phyloP scores from a whole-genome alignment of 1,140 invertebrate species.

The Tachypleus tridentatus region DNA sequence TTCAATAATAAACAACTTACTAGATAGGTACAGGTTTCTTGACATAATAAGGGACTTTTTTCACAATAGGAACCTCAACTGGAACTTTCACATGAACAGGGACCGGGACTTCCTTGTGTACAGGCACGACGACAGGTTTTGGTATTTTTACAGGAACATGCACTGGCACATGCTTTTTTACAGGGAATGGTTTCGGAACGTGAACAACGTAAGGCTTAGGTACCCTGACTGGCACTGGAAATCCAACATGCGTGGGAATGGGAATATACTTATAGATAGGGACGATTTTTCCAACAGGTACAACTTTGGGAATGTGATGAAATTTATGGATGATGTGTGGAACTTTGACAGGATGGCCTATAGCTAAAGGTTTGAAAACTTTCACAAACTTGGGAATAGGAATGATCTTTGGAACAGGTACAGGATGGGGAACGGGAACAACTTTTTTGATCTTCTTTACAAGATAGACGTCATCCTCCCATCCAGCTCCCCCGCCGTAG shows the following conservation, averaged over 20 bases:
- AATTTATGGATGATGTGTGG: slow-evolving; percentile 12
- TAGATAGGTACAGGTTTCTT: slow-evolving; percentile 18
- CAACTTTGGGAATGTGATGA: slow-evolving; percentile 4
- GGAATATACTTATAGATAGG: slow-evolving; percentile 29
- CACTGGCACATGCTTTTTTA: slow-evolving; percentile 26
- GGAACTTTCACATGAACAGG: slow-evolving; percentile 16
- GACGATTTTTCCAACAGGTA: slow-evolving; percentile 15
- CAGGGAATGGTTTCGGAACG: slow-evolving; percentile 25
- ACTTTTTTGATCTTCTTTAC: too few species aligned
- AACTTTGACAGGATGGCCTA: slow-evolving; percentile 23
- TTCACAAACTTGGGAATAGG: slow-evolving; percentile 26
- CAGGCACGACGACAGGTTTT: slow-evolving; percentile 16
- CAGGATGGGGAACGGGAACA: slow-evolving; percentile 25
- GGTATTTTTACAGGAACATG: slow-evolving; percentile 23
- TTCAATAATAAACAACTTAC: slow-evolving; percentile 12
- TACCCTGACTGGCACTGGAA: slow-evolving; percentile 22
- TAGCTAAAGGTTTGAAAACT: slow-evolving; percentile 23
- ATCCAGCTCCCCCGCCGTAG: too few species aligned
- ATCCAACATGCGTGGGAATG: slow-evolving; percentile 26
- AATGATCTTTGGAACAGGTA: slow-evolving; percentile 28
- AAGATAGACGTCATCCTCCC: too few species aligned
- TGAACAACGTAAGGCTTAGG: slow-evolving; percentile 23
- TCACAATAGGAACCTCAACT: slow-evolving; percentile 15
- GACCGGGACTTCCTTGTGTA: slow-evolving; percentile 16
- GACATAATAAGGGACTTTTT: slow-evolving; percentile 15